Evolutionary conservation across 2,888 invertebrate species (phyloP), one percentile per base, ranked within the genome.

Genomic region (Hirtodrosophila alboralis): DNA sequence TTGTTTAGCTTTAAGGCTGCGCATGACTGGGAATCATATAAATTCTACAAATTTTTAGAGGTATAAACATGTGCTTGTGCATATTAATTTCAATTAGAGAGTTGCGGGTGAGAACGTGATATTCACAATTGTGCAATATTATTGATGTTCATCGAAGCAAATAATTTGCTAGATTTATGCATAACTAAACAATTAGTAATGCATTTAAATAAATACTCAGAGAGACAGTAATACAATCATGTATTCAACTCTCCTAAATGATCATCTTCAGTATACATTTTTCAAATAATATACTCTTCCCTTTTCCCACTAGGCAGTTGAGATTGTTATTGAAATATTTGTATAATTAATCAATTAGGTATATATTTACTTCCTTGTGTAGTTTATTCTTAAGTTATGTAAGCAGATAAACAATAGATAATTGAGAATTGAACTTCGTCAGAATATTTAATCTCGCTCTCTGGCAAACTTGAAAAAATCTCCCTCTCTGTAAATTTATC

Each of bases 401-500:
- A 63, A 63, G 12, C 34, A 1, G 3, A 4, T 12, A 8, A 28
- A 64, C 59, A 43, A 65, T 54, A 30, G 30, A 7, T 28, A 10
- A 18, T 9, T 59, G 47, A 37, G 34, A 12, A 12, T 10, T 26
- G 14, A 31, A 34, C 6, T 34, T 14, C 8, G 23, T 38, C 28
- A 30, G 1, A 14, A 10, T n/a, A 21, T 23, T 23, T n/a, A 34
- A 33, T 47, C 6, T 28, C 18, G 18, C 34, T 33, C 40, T 48
- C 41, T 12, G 6, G 10, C 14, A 13, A 38, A 23, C 37, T 47
- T 37, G 3, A 33, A n/a, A n/a, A n/a, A n/a, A n/a, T 9, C 12
- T 7, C 5, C 16, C 41, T 13, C 47, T 38, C 37, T 48, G 79
- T 68, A 70, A 81, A 81, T 79, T 73, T 75, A 83, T 75, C 79